phyloP scores from a whole-genome alignment of 2,797 vertebrate genomes.

The Pangasius macronema region DNA sequence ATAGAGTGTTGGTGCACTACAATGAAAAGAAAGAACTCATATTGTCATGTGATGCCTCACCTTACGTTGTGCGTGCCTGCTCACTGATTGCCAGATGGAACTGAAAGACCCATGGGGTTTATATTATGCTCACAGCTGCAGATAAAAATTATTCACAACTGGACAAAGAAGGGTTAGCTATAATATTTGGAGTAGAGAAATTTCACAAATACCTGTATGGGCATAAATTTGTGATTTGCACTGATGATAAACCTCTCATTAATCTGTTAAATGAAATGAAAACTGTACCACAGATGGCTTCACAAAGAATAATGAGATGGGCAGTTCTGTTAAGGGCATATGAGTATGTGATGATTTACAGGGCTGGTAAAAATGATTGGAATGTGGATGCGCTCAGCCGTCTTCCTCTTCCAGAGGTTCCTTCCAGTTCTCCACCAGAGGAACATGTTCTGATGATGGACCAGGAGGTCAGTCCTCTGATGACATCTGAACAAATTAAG shows the following conservation, averaged over 20 bases:
- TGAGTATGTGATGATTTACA: slow-evolving; percentile 15
- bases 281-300: slow-evolving; percentile 1
- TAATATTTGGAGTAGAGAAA: not conserved
- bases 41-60: slow-evolving; percentile 19
- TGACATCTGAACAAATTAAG: no score
- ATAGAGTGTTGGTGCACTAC: slow-evolving; percentile 17
- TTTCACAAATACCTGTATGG: slow-evolving; percentile 33
- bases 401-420: no score
- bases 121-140: no score
- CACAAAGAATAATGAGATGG: not conserved
- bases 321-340: not conserved
- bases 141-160: not conserved
- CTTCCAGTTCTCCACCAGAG: no score
- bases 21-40: slow-evolving; percentile 33
- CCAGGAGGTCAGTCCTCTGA: no score
- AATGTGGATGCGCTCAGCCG: no score
- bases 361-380: slow-evolving; percentile 6
- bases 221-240: slow-evolving; percentile 14
- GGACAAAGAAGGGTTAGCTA: no score
- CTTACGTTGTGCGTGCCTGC: not conserved
- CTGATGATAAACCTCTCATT: slow-evolving; percentile 19
- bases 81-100: no score
- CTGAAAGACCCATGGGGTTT: no score
- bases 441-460: no score
- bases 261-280: not conserved